phyloP scores from a whole-genome alignment of 2,888 invertebrate species.

The Amphipoea oculea region DNA sequence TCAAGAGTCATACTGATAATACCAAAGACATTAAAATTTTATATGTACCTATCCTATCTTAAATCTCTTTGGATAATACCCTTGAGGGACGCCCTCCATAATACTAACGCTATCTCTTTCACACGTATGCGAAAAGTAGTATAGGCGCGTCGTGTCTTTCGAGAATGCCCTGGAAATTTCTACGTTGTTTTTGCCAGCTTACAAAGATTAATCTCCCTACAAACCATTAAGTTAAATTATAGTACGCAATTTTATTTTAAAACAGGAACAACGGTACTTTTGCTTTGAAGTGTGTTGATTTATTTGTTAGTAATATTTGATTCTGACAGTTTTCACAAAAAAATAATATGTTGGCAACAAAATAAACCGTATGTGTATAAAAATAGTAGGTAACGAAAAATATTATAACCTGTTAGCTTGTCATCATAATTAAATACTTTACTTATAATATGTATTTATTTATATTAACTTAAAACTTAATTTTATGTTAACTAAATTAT shows the following conservation, averaged over 20 bases:
- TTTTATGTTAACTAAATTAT: neutral
- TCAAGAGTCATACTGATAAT: neutral
- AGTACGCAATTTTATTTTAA: neutral
- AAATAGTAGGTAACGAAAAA: neutral
- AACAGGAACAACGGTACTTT: neutral
- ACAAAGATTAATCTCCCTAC: neutral
- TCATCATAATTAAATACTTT: neutral
- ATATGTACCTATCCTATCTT: no score
- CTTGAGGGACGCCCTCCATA: neutral
- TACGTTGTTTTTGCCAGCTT: constrained; percentile 9
- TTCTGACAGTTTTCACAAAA: neutral
- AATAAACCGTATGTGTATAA: neutral
- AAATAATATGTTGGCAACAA: neutral
- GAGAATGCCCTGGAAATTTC: neutral
- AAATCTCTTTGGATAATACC: no score
- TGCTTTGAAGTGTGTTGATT: neutral
- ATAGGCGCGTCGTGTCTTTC: neutral
- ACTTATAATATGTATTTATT: neutral
- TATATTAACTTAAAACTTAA: neutral
- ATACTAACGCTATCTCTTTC: neutral
- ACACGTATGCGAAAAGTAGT: neutral
- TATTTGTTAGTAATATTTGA: neutral
- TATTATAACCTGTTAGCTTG: neutral
- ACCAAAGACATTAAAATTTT: no score
- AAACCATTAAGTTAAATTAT: neutral